Base-by-base conservation (phyloP, 2,888 invertebrate genomes). In the Amblyjoppa proteus region DNA sequence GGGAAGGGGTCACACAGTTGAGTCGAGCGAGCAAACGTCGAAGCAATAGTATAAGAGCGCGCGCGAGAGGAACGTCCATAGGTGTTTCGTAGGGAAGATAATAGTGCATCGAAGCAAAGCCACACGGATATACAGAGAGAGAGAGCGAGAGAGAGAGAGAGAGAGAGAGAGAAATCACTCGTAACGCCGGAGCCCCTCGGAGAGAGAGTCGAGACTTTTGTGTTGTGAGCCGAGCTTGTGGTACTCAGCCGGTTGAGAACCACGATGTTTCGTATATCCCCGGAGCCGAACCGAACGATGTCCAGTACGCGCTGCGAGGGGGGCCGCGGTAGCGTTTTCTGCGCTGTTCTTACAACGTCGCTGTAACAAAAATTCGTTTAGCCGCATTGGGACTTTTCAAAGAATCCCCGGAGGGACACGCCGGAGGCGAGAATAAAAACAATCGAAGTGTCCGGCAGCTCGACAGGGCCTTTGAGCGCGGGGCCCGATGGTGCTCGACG, bases 261-360 rank as follows among this genome's bases (percentile, higher is more conserved):
- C 90, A 76, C 86, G 38, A 88, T 88, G 87, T 90, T 90, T 88
- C 87, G 86, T 86, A 88, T 86, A 88, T 86, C 51, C 85, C 90
- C 88, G 87, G 87, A 89, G 85, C 84, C 85, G 88, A 89, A 88
- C 88, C 89, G 90, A 58, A 89, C 90, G 91, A 91, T 90, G 91
- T 90, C 91, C 90, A 90, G 90, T 89, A 88, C 87, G 85, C 84
- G 88, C 83, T 87, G 84, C 79, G 84, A 90, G 82, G 87, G 89
- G 88, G 89, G 86, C 79, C 83, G 88, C 88, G 88, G 83, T 89
- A 85, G 87, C 88, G 84, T 88, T 89, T 87, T 88, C 87, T 87
- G 81, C 85, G 83, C 85, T 85, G 70, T 74, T 84, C 75, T 75
- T 71, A 58, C 64, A 64, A 71, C 51, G 16, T 78, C 78, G 45